Conservation (phyloP, 2,113 vertebrate species). For the Lophotis ruficrista region DNA sequence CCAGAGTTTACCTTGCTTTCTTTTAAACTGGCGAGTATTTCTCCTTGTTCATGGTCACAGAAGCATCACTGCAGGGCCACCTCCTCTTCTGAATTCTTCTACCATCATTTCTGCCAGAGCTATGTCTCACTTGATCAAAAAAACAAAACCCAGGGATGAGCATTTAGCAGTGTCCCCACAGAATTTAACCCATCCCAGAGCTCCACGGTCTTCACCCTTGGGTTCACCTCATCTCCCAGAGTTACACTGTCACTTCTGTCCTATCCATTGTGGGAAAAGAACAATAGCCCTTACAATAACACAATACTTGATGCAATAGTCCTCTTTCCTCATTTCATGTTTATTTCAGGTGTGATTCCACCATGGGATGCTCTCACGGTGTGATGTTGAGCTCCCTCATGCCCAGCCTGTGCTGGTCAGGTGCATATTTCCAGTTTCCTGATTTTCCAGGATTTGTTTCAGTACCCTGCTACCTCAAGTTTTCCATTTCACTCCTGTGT, state of each 20-base stretch:
- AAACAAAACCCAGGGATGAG: not conserved
- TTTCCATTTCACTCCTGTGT: not conserved
- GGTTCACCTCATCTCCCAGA: not conserved
- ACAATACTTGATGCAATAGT: not conserved
- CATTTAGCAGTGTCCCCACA: accelerated
- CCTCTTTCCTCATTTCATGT: not conserved
- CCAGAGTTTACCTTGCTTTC: not conserved
- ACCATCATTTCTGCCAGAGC: not conserved
- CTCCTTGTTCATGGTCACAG: not conserved
- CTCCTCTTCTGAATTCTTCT: not conserved
- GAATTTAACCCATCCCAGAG: not conserved
- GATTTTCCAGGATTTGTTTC: not conserved
- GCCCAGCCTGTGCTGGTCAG: not conserved
- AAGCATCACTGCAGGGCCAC: not conserved
- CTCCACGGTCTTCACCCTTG: accelerated
- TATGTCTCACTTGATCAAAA: not conserved
- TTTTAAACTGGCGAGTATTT: not conserved
- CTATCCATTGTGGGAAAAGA: not conserved
- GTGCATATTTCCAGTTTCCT: not conserved
- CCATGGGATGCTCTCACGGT: not conserved
- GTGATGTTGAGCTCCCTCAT: not conserved
- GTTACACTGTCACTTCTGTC: not conserved
- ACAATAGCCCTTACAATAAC: not conserved
- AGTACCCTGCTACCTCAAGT: accelerated
- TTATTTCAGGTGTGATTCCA: not conserved